Base-by-base conservation (phyloP, 2,113 vertebrate species). In the Xerus inauris region DNA sequence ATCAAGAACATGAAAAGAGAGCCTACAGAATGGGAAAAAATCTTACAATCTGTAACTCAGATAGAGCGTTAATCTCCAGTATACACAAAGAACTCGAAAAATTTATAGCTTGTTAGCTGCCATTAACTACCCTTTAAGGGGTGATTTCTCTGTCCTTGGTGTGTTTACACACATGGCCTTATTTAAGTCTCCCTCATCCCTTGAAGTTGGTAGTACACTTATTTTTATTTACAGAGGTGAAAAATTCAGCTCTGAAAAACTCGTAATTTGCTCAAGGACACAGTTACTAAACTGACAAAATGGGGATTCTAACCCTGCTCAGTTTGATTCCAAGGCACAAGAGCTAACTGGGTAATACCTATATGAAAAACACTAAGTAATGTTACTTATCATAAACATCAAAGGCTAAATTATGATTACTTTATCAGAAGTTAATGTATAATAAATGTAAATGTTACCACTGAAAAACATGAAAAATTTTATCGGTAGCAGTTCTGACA, bases 321-420 rank as follows among this genome's bases (percentile, higher is more conserved):
- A 59, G 17, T 42, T 91, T 79, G 42, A 49, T 19, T 89, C 47
- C 28, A 73, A 64, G 40, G 22, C 24, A 76, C 26, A 24, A 88
- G 7, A 35, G 85, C 45, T 77, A 96, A 91, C 14, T 67, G 9
- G 40, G 62, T 82, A 64, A 69, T 40, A 84, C 12, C 65, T 35
- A 19, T 22, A 54, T 30, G n/a, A 65, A 92, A 94, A 91, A 81
- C 72, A 67, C 30, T 82, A 75, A 89, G 22, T 92, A 67, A 93
- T 28, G 20, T 82, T 38, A 90, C 5, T 54, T 89, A 82, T 22
- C 32, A 75, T 19, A 77, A 94, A 47, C 12, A 79, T 35, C 30
- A 0, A 84, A 96, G 11, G 62, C 13, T 8, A 94, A 6, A 76
- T 83, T 82, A 76, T 57, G 76, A 69, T 16, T n/a, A 59, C n/a